Percentiles rank a stretch among this genome's conserved stretches.
Evolutionary conservation across 2,113 vertebrate genomes (phyloP).

Genomic region (Cranoglanis bouderius): DNA sequence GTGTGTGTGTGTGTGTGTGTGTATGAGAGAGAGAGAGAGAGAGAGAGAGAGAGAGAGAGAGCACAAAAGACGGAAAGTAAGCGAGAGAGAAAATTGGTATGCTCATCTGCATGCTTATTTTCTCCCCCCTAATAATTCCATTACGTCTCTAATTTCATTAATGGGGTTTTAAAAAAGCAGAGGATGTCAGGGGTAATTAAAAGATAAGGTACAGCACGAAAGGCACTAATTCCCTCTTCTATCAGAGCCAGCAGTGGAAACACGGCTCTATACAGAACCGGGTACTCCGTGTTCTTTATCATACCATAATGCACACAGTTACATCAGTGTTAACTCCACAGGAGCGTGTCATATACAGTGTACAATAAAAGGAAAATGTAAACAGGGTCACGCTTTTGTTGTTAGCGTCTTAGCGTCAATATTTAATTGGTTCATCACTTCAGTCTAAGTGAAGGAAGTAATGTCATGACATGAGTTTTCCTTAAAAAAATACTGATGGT

Average conservation of each 20-base stretch:
- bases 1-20: background rate
- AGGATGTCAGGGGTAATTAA: slow-evolving; percentile 75
- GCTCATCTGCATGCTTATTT: slow-evolving; percentile 50
- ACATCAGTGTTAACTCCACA: background rate
- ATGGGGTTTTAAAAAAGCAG: slow-evolving; percentile 59
- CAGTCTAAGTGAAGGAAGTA: background rate
- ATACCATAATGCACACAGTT: background rate
- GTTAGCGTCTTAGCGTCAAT: background rate
- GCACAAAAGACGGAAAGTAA: slow-evolving; percentile 18
- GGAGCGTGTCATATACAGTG: background rate
- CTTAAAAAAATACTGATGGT: background rate
- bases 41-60: slow-evolving; percentile 3
- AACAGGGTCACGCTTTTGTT: background rate
- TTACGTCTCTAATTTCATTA: slow-evolving; percentile 74
- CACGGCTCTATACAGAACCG: background rate
- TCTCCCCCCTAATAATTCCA: slow-evolving; percentile 65
- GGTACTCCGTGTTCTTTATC: background rate
- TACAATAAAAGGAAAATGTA: background rate
- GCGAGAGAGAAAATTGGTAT: slow-evolving; percentile 33
- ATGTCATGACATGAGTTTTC: background rate
- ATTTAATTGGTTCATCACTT: background rate
- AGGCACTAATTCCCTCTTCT: slow-evolving; percentile 48
- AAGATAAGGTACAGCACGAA: slow-evolving; percentile 72
- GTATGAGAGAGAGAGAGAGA: background rate
- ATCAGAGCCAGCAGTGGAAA: background rate